Conservation (phyloP, 2,888 invertebrate species). For the Phanerotoma sp. region DNA sequence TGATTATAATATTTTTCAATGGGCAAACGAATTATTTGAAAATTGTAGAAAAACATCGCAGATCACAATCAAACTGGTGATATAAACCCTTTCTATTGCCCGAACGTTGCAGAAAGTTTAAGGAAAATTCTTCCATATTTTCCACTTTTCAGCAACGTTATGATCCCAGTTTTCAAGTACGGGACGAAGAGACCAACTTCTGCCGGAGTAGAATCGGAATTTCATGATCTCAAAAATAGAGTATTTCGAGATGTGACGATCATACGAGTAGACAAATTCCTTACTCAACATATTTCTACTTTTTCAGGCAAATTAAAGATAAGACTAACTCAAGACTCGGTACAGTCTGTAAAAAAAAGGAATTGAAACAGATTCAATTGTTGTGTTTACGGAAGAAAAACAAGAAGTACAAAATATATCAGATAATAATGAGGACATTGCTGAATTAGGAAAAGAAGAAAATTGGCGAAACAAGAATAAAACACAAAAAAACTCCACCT, state of each 20-base stretch:
- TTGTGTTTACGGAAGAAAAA: too few relatives aligned
- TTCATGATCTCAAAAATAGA: constrained; percentile 24
- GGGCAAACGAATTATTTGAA: too few relatives aligned
- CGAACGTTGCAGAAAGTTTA: constrained; percentile 13
- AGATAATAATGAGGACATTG: neutral
- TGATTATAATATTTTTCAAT: neutral
- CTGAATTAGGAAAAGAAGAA: neutral
- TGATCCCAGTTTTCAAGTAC: constrained; percentile 11
- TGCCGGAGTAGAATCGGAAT: constrained; percentile 24
- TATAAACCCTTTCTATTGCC: constrained; percentile 18
- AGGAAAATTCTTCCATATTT: constrained; percentile 22
- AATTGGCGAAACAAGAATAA: constrained; percentile 21
- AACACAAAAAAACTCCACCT: neutral
- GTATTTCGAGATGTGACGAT: constrained; percentile 13
- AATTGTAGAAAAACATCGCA: too few relatives aligned
- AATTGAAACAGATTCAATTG: neutral
- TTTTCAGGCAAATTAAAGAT: constrained; percentile 19
- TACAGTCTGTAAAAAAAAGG: neutral
- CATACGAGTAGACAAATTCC: constrained; percentile 25
- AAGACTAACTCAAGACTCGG: constrained; percentile 3
- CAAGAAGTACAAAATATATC: neutral
- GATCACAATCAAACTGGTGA: neutral
- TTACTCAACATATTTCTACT: constrained; percentile 12
- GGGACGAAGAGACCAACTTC: constrained; percentile 20
- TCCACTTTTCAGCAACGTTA: constrained; percentile 17